Evolutionary conservation across 2,113 vertebrate species (phyloP), one percentile per base, ranked within the genome.

Genomic region (Camelus dromedarius): DNA sequence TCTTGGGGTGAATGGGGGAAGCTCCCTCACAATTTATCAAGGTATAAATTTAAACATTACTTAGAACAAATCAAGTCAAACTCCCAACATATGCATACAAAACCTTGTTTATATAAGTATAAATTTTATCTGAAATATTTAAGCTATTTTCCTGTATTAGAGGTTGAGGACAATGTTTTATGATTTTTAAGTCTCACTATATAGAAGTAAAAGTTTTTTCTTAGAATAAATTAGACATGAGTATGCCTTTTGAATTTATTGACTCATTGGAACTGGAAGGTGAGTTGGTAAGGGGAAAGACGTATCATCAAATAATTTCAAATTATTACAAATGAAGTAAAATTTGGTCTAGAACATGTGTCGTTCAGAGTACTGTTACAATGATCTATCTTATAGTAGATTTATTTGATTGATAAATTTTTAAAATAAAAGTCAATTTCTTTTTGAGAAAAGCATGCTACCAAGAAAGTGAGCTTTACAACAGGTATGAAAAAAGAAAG

Each of bases 281-380:
- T 92, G 26, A 88, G 3, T 52, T 93, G 54, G 35, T 69, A 69
- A 92, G 90, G 22, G 38, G 18, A 70, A 95, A 95, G 32, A 88
- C 42, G 16, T 85, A 9, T n/a, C 48, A 86, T 30, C 4, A 90
- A 81, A 56, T 89, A 88, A 66, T 89, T 90, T 85, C 10, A 86
- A 52, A 95, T 93, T 88, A 69, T 82, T 85, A 56, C 26, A 90
- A 96, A 93, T 76, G 32, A 67, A 56, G 90, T 91, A 70, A 97
- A 81, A 38, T 67, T 60, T 80, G 18, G 3, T 35, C 72, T 96
- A 85, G 93, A 89, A 84, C 20, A 56, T 76, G 50, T 5, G 6
- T 32, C 67, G 20, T 46, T 92, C 60, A 84, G 30, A 56, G 9
- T 93, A 35, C 0, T 38, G 0, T 82, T 76, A 86, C 3, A 64